phyloP scores from a whole-genome alignment of 2,113 vertebrate genomes.

The Dipodomys spectabilis region DNA sequence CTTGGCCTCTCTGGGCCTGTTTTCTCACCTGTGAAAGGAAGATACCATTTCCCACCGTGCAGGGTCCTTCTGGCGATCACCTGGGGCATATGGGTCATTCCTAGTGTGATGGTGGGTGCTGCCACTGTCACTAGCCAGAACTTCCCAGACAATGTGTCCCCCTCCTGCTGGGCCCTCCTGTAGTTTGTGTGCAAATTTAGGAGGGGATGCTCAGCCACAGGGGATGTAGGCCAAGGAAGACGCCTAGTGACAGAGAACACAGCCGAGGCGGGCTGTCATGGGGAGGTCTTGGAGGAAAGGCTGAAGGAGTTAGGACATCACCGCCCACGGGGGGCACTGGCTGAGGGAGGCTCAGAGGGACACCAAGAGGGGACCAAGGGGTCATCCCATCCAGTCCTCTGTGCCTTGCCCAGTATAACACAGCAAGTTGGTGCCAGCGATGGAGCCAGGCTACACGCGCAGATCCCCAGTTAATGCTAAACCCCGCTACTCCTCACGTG shows the following conservation, averaged over 20 bases:
- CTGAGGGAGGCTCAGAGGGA: not conserved
- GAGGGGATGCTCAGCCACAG: not conserved
- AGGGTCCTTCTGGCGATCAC: not conserved
- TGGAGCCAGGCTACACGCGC: not conserved
- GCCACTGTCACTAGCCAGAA: fast-evolving
- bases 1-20: not conserved
- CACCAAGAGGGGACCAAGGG: fast-evolving
- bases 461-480: too few relatives aligned
- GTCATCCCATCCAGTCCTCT: not conserved
- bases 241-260: too few relatives aligned
- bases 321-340: fast-evolving
- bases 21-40: not conserved
- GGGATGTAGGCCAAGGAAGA: fast-evolving
- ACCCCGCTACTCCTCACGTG: not conserved
- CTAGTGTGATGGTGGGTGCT: not conserved
- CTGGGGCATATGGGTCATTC: not conserved
- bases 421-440: fast-evolving
- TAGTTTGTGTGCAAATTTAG: not conserved
- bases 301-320: not conserved
- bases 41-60: too few relatives aligned
- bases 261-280: fast-evolving
- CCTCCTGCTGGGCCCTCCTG: not conserved
- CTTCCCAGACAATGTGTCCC: not conserved
- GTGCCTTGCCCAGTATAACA: not conserved
- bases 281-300: not conserved